These are phyloP conservation scores for Himalopsyche kuldschensis DNA, from an alignment of 2,888 invertebrate genomes.

Conservation along the genomic window DNA sequence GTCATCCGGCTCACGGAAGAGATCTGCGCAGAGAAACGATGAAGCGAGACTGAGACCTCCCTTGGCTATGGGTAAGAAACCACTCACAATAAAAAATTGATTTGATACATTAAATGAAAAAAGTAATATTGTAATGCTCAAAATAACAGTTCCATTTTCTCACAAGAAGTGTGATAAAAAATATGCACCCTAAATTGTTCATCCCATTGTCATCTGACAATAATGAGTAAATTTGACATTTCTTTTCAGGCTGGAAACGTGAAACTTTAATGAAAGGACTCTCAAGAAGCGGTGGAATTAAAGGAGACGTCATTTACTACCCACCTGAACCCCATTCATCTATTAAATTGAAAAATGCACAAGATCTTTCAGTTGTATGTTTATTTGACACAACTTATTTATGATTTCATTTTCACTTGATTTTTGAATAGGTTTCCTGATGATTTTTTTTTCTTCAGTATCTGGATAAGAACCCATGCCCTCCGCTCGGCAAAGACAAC, in stretches of 20 bases:
- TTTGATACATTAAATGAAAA: not conserved
- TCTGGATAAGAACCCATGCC: constrained; percentile 68
- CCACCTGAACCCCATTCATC: constrained; percentile 65
- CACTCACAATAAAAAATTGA: not conserved
- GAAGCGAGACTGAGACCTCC: constrained; percentile 52
- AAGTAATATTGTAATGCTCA: not conserved
- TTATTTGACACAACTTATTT: not conserved
- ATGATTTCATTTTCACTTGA: not conserved
- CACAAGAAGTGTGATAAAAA: not conserved
- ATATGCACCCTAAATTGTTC: not conserved
- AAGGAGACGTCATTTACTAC: constrained; percentile 92
- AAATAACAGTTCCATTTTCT: not conserved
- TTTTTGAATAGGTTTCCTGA: not conserved
- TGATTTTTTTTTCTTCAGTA: constrained; percentile 65
- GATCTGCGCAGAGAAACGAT: constrained; percentile 42
- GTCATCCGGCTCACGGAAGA: not conserved
- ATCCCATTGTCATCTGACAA: no score
- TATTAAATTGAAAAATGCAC: constrained; percentile 64
- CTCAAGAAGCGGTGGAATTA: constrained; percentile 81
- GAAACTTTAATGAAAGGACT: constrained; percentile 87
- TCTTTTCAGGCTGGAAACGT: constrained; percentile 79
- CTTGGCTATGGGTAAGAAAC: constrained; percentile 46
- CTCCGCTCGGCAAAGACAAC: constrained; percentile 74
- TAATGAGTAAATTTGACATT: not conserved
- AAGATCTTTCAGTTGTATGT: constrained; percentile 67